Conservation (phyloP, 2,888 invertebrate genomes). For the Thera britannica region DNA sequence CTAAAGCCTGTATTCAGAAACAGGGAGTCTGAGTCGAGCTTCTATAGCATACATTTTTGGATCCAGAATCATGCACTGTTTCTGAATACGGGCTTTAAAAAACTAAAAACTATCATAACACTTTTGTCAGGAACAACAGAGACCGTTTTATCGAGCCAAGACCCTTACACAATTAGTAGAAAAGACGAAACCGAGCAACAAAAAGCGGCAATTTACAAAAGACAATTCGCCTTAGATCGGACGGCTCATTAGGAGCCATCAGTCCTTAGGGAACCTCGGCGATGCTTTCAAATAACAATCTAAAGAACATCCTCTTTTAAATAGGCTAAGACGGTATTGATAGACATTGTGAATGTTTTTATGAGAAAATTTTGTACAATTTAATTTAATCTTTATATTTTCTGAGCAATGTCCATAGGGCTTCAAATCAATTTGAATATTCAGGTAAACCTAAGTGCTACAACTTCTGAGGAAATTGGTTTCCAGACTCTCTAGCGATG, state of each 20-base stretch:
- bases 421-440: background rate
- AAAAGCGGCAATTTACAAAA: conserved; percentile 41
- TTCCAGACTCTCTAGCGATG: no score
- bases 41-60: no score
- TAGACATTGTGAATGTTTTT: background rate
- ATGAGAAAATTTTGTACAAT: background rate
- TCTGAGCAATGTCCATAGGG: background rate
- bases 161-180: background rate
- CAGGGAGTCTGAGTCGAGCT: no score
- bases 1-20: no score
- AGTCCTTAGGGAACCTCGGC: conserved; percentile 44
- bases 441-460: background rate
- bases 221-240: conserved; percentile 64
- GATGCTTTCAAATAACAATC: conserved; percentile 40
- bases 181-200: conserved; percentile 12
- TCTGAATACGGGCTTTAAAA: no score
- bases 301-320: conserved; percentile 9
- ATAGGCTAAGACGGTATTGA: background rate
- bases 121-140: no score
- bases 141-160: no score
- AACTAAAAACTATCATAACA: no score
- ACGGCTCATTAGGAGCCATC: conserved; percentile 54
- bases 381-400: background rate
- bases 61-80: no score
- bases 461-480: no score